A percentile compares a stretch with the other conserved stretches of the same genome.
Conservation (phyloP, 2,113 vertebrate genomes). For the Podiceps cristatus region DNA sequence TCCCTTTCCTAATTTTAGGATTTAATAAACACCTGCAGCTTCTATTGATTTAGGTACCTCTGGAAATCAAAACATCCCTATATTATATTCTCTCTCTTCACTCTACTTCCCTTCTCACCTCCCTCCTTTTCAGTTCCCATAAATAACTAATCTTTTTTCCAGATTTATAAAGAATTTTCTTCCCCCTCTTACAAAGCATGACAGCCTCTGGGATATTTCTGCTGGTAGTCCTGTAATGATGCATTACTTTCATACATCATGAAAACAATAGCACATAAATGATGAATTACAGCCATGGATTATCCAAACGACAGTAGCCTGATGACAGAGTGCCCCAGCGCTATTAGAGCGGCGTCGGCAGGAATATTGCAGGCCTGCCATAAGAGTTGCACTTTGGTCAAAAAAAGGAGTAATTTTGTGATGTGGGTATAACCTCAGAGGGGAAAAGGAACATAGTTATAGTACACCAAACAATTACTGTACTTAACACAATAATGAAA, state of each 20-base stretch:
- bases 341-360: background rate
- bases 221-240: background rate
- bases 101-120: background rate
- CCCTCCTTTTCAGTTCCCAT: background rate
- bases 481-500: background rate
- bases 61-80: background rate
- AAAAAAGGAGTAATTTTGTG: background rate
- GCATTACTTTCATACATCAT: background rate
- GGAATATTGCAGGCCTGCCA: background rate
- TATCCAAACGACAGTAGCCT: background rate
- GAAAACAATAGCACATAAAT: background rate
- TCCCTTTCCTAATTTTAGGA: background rate
- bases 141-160: slow-evolving; percentile 13
- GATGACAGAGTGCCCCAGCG: background rate
- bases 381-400: background rate
- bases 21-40: background rate
- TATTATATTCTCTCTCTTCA: background rate
- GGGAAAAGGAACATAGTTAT: background rate
- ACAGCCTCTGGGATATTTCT: background rate
- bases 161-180: background rate
- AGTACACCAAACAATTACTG: background rate
- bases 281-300: slow-evolving; percentile 2
- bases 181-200: background rate
- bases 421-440: background rate
- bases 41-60: background rate